phyloP scores from a whole-genome alignment of 2,888 invertebrate genomes.

The Seira ritae region DNA sequence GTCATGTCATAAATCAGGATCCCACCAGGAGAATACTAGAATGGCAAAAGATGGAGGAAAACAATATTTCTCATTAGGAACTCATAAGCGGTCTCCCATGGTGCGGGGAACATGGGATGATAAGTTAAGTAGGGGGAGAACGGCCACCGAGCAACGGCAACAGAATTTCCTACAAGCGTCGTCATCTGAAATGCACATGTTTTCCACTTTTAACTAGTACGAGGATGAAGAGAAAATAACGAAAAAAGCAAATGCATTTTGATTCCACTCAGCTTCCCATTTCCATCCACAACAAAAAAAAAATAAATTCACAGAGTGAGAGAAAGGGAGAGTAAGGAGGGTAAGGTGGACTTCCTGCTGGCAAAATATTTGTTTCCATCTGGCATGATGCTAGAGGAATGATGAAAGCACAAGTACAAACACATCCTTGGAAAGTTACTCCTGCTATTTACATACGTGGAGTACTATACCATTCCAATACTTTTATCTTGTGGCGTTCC shows the following conservation, averaged over 20 bases:
- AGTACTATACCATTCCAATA: neutral
- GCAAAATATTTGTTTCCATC: conserved; percentile 21
- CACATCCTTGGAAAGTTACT: neutral
- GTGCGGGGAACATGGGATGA: conserved; percentile 9
- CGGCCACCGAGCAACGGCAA: neutral
- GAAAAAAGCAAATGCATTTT: conserved; percentile 7
- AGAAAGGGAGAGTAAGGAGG: neutral
- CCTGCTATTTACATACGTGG: neutral
- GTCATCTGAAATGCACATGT: conserved; percentile 2
- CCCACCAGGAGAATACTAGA: neutral
- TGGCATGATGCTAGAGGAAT: neutral
- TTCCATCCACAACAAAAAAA: neutral
- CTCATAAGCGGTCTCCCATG: conserved; percentile 21
- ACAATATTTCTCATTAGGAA: conserved; percentile 29
- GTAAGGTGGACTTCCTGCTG: conserved; percentile 16
- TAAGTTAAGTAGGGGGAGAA: neutral
- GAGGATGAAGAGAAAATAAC: neutral
- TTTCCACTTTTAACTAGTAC: conserved; percentile 4
- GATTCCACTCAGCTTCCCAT: conserved; percentile 6
- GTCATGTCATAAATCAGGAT: conserved; percentile 11
- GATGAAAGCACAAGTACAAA: neutral
- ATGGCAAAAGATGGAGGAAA: neutral
- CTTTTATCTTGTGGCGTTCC: neutral
- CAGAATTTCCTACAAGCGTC: neutral
- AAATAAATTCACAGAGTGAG: too few relatives aligned